phyloP scores from a whole-genome alignment of 2,797 vertebrate genomes.

The Alectoris magna region DNA sequence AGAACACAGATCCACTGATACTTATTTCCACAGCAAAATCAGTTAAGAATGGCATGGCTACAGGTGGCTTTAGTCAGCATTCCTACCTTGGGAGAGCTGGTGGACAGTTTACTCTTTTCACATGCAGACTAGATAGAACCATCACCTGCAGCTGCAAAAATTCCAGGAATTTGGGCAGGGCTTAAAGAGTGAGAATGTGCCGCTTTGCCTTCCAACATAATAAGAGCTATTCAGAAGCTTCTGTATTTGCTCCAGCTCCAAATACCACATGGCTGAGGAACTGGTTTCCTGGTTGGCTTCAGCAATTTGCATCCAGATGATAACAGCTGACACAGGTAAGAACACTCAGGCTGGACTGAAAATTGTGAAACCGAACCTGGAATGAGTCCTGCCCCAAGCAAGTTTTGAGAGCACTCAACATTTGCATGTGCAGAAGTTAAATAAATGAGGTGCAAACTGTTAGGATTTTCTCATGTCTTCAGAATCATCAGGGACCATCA shows the following conservation, averaged over 20 bases:
- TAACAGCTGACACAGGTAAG: not conserved
- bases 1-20: not conserved
- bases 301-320: not conserved
- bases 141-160: conserved; percentile 54
- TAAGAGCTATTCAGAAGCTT: not conserved
- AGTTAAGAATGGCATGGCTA: not conserved
- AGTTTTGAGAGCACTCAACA: not conserved
- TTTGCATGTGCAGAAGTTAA: not conserved
- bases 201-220: not conserved
- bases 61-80: conserved; percentile 1
- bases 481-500: not conserved
- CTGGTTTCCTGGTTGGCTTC: not conserved
- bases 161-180: conserved; percentile 54
- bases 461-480: not conserved
- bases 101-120: not conserved
- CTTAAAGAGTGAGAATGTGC: conserved; percentile 11
- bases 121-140: conserved; percentile 46
- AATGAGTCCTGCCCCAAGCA: not conserved
- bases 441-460: not conserved
- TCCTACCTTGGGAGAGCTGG: conserved; percentile 4
- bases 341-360: not conserved
- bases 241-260: not conserved
- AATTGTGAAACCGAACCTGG: not conserved
- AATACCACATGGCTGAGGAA: not conserved
- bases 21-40: not conserved